A percentile compares a stretch with the other conserved stretches of the same genome.
phyloP scores from a whole-genome alignment of 2,888 invertebrate genomes.

The Sepioteuthis lessoniana region DNA sequence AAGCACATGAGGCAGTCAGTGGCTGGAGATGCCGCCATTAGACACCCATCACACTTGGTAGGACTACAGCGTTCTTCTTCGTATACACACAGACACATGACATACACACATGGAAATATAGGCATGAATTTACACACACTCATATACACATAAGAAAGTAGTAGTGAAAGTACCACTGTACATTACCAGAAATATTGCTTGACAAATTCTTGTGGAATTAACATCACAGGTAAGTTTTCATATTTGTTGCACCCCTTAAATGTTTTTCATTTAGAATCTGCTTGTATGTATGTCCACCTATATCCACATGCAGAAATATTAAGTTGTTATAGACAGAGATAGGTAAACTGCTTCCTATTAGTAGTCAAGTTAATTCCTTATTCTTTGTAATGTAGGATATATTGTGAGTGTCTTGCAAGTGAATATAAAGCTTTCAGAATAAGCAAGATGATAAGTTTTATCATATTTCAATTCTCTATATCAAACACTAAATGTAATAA shows the following conservation, averaged over 20 bases:
- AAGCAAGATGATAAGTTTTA: not conserved
- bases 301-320: not conserved
- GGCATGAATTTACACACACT: not conserved
- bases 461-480: not conserved
- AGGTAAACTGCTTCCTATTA: not conserved
- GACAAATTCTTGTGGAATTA: not conserved
- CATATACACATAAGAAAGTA: not conserved
- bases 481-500: not conserved
- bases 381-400: not conserved
- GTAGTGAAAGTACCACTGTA: not conserved
- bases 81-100: not conserved
- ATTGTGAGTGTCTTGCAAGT: not conserved
- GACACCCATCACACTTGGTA: slow-evolving; percentile 21
- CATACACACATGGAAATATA: not conserved
- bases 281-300: not conserved
- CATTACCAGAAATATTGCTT: not conserved
- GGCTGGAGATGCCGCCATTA: slow-evolving; percentile 33
- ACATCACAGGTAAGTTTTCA: not conserved
- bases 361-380: not conserved
- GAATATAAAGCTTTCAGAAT: not conserved
- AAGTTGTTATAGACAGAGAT: not conserved
- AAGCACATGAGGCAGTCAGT: not conserved
- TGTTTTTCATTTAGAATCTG: not conserved
- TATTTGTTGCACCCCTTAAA: slow-evolving; percentile 6
- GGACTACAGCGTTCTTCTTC: not conserved